These are phyloP conservation scores for Acronicta alni DNA, from an alignment of 2,888 invertebrate genomes.

Conservation along the genomic window DNA sequence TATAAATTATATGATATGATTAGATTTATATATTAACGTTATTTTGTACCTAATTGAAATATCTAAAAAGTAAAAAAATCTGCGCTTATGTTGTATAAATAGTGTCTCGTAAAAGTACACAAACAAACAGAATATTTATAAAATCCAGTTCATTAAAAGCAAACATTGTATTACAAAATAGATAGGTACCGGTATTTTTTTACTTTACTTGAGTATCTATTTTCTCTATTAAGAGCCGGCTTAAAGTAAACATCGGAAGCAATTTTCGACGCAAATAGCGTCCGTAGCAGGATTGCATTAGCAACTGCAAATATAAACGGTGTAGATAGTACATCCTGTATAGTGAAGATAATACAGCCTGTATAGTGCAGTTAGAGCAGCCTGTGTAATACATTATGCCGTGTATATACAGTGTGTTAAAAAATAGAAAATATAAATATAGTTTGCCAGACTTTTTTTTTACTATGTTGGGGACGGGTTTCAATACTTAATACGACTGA, in stretches of 20 bases:
- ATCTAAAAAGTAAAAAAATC: too few species aligned
- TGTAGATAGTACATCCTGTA: conserved; percentile 17
- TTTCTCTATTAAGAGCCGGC: conserved; percentile 29
- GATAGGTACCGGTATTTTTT: conserved; percentile 7
- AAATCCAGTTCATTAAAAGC: conserved; percentile 1
- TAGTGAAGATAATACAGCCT: conserved; percentile 29
- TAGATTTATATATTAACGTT: too few species aligned
- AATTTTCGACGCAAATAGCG: conserved; percentile 66
- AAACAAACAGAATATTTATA: neutral
- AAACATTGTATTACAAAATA: neutral
- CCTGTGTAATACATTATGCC: conserved; percentile 11
- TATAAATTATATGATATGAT: too few species aligned
- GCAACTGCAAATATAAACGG: conserved; percentile 54
- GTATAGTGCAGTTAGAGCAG: conserved; percentile 17
- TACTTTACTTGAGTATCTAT: conserved; percentile 25
- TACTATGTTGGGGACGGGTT: too few species aligned
- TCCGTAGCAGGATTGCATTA: conserved; percentile 65
- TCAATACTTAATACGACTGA: too few species aligned
- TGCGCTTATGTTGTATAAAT: too few species aligned
- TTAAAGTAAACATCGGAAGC: conserved; percentile 62
- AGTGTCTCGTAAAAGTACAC: too few species aligned
- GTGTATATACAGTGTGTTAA: conserved; percentile 36
- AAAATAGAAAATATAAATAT: too few species aligned
- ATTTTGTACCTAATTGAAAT: too few species aligned
- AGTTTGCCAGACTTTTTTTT: too few species aligned